These are phyloP conservation scores for Podarcis lilfordi DNA, from an alignment of 2,797 vertebrate species.

Conservation along the genomic window DNA sequence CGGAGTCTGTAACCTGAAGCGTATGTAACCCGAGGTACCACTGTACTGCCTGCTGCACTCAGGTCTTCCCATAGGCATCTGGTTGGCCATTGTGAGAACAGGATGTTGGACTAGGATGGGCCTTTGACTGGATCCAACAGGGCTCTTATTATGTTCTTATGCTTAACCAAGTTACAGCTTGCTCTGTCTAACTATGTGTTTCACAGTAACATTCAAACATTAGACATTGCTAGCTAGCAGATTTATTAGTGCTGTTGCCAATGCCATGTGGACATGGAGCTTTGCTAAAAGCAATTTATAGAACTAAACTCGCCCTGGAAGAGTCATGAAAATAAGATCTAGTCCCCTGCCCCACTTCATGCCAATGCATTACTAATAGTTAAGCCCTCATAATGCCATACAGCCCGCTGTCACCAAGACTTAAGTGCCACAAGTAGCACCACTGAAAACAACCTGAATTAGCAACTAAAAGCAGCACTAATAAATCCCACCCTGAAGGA, in stretches of 20 bases:
- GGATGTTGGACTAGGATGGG: too few relatives aligned
- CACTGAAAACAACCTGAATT: not conserved
- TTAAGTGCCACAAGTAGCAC: not conserved
- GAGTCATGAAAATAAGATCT: not conserved
- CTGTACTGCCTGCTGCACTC: too few relatives aligned
- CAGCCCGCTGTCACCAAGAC: not conserved
- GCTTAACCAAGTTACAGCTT: not conserved
- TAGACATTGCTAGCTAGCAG: not conserved
- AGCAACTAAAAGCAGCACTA: slow-evolving; percentile 24
- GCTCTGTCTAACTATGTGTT: not conserved
- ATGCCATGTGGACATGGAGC: not conserved
- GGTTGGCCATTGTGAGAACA: too few relatives aligned
- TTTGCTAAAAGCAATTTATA: not conserved
- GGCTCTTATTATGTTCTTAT: too few relatives aligned
- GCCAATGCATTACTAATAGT: not conserved
- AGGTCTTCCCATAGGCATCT: too few relatives aligned
- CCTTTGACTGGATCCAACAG: too few relatives aligned
- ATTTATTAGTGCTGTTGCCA: not conserved
- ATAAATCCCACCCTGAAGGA: slow-evolving; percentile 6
- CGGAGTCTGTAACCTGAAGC: too few relatives aligned
- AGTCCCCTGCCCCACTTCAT: not conserved
- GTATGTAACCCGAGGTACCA: too few relatives aligned
- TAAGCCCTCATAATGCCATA: not conserved
- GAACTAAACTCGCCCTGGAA: not conserved
- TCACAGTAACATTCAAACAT: slow-evolving; percentile 4